Conservation (phyloP, 2,888 invertebrate species). For the Aspidiotus rigidus region DNA sequence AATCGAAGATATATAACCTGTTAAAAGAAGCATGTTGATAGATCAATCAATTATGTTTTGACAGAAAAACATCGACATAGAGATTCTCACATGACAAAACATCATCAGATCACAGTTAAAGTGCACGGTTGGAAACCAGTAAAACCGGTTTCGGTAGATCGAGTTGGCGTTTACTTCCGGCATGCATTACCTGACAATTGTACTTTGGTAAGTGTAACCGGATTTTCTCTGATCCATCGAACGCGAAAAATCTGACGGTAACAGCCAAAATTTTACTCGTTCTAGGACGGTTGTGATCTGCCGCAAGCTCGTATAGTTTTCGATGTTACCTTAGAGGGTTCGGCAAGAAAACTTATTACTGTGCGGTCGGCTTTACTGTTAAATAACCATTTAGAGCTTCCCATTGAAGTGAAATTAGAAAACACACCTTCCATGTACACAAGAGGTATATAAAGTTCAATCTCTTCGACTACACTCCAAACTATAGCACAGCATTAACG, state of each 20-base stretch:
- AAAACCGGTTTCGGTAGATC: conserved; percentile 86
- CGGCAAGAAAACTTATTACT: conserved; percentile 85
- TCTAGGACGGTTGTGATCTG: conserved; percentile 37
- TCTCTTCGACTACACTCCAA: no score
- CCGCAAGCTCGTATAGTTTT: conserved; percentile 73
- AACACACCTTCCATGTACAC: conserved; percentile 46
- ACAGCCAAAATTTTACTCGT: not conserved
- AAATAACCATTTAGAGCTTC: conserved; percentile 62
- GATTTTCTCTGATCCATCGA: not conserved
- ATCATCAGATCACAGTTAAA: conserved; percentile 79
- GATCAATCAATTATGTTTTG: not conserved
- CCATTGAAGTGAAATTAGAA: conserved; percentile 63
- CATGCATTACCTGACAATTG: conserved; percentile 48
- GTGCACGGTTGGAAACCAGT: conserved; percentile 83
- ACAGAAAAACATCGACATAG: conserved; percentile 55
- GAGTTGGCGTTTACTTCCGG: conserved; percentile 89
- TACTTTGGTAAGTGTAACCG: conserved; percentile 16
- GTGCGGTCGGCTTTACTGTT: conserved; percentile 82
- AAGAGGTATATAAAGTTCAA: conserved; percentile 40
- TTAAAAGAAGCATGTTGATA: not conserved
- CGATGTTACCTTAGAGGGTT: conserved; percentile 82
- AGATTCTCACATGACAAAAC: conserved; percentile 64
- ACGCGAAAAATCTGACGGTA: no score
- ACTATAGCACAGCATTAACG: no score
- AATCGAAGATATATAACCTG: no score